Conservation (phyloP, 1,140 invertebrate genomes). For the Pogonognathellus flavescens region DNA sequence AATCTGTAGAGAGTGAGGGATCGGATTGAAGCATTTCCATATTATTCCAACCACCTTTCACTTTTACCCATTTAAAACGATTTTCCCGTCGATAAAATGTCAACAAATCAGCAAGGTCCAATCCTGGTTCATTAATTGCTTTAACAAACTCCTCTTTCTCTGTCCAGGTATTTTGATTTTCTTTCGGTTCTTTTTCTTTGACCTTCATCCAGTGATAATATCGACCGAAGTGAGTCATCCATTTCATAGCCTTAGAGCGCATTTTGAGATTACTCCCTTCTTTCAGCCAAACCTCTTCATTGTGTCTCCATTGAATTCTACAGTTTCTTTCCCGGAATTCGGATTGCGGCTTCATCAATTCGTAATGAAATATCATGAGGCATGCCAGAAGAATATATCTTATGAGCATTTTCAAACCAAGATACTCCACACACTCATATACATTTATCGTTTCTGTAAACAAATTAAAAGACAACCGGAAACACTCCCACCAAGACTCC, state of each 20-base stretch:
- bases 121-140: neutral
- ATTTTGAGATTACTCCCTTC: neutral
- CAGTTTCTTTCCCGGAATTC: neutral
- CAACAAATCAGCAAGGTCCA: neutral
- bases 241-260: neutral
- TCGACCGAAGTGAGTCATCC: neutral
- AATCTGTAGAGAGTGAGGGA: neutral
- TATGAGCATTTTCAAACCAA: neutral
- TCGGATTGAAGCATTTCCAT: neutral
- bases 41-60: neutral
- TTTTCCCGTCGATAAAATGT: neutral
- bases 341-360: neutral
- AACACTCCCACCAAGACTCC: neutral
- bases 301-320: neutral
- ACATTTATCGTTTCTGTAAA: neutral
- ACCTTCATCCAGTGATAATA: neutral
- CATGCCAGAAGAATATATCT: neutral
- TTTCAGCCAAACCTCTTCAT: slow-evolving; percentile 1
- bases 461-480: neutral
- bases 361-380: slow-evolving; percentile 6
- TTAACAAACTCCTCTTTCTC: neutral
- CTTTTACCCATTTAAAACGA: neutral
- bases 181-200: neutral
- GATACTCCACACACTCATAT: neutral
- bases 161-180: neutral